Percentiles rank a stretch among this genome's conserved stretches.
These are phyloP conservation scores for Sicus ferrugineus DNA, from an alignment of 2,888 invertebrate genomes.

Conservation along the genomic window DNA sequence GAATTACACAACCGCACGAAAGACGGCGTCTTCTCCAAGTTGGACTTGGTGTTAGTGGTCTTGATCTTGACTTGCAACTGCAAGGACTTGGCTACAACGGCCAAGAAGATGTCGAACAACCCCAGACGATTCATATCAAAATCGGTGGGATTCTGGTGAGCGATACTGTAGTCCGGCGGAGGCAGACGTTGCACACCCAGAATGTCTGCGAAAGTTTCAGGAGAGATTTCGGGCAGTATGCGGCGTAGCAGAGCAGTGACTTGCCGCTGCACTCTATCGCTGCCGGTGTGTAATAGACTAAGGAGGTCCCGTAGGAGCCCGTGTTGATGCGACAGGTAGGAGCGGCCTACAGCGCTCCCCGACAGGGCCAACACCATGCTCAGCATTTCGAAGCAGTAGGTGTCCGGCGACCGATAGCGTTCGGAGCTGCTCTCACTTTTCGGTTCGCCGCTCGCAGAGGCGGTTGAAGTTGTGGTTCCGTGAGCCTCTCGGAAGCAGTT, in stretches of 20 bases:
- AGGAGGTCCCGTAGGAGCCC: conserved; percentile 85
- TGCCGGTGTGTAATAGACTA: conserved; percentile 89
- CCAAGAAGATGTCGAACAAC: conserved; percentile 87
- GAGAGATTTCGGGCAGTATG: conserved; percentile 89
- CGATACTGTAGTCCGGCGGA: conserved; percentile 79
- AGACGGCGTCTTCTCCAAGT: conserved; percentile 70
- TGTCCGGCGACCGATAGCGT: conserved; percentile 69
- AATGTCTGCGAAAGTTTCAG: conserved; percentile 80
- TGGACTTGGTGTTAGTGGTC: conserved; percentile 49
- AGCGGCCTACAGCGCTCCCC: conserved; percentile 88
- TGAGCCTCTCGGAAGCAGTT: conserved; percentile 50
- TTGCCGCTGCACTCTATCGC: conserved; percentile 93
- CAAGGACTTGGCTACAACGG: conserved; percentile 89
- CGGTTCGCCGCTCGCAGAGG: conserved; percentile 43
- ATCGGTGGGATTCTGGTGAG: conserved; percentile 65
- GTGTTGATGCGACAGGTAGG: conserved; percentile 89
- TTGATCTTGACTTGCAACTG: conserved; percentile 85
- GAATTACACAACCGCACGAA: conserved; percentile 61
- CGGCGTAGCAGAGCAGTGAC: conserved; percentile 83
- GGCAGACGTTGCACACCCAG: conserved; percentile 76
- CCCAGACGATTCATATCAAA: conserved; percentile 71
- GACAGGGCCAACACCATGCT: conserved; percentile 93
- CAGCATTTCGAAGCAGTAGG: conserved; percentile 98
- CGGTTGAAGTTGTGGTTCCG: conserved; percentile 46
- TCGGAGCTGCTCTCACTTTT: conserved; percentile 56